These are phyloP conservation scores for Garra rufa DNA, from an alignment of 2,113 vertebrate genomes.

Conservation along the genomic window DNA sequence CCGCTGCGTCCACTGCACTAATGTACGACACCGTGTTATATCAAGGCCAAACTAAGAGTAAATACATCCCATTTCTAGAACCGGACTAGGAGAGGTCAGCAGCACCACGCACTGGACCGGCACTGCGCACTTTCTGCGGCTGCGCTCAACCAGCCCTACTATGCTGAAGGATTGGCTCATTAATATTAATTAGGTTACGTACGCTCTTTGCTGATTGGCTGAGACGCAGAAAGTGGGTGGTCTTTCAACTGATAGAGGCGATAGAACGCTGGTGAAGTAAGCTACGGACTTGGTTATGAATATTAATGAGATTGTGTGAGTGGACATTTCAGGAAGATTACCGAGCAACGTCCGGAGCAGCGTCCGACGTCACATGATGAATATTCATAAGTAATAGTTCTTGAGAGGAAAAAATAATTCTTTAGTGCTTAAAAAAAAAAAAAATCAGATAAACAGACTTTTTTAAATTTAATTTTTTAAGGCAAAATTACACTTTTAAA, in stretches of 20 bases:
- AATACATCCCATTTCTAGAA: neutral
- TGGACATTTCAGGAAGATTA: slow-evolving; percentile 6
- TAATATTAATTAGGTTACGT: neutral
- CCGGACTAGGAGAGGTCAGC: slow-evolving; percentile 1
- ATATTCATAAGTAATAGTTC: neutral
- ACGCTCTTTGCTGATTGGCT: neutral
- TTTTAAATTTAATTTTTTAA: no score
- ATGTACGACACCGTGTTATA: neutral
- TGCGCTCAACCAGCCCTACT: slow-evolving; percentile 4
- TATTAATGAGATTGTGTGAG: neutral
- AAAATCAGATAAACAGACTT: no score
- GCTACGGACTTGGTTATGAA: neutral
- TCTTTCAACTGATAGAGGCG: neutral
- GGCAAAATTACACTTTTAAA: no score
- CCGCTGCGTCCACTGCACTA: slow-evolving; percentile 1
- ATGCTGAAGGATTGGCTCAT: neutral
- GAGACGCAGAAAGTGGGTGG: neutral
- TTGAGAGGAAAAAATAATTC: neutral
- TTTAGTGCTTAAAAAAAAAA: no score
- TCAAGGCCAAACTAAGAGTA: neutral
- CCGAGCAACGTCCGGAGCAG: neutral
- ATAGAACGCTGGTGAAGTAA: neutral
- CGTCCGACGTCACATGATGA: neutral
- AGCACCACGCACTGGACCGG: neutral
- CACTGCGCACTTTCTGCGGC: slow-evolving; percentile 14